Evolutionary conservation across 2,797 vertebrate genomes (phyloP).

Genomic region (Darevskia nairensis): DNA sequence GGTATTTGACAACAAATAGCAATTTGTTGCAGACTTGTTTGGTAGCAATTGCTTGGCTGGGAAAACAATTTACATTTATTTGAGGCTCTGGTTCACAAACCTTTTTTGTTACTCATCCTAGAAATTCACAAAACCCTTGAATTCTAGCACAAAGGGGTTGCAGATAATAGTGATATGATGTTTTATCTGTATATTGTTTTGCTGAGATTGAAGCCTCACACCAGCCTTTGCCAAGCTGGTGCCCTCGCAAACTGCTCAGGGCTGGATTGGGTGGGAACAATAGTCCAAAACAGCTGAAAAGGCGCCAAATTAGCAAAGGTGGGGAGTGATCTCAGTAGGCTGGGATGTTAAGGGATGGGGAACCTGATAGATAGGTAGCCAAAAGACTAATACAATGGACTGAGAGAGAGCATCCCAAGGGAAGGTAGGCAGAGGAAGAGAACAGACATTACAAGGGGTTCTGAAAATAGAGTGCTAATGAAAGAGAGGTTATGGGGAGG

Average conservation of each 20-base stretch:
- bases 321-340: not conserved
- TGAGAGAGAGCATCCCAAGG: no score
- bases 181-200: not conserved
- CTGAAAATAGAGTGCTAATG: not conserved
- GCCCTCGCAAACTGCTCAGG: no score
- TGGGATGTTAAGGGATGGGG: not conserved
- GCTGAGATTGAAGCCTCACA: not conserved
- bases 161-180: not conserved
- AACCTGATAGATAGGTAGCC: no score
- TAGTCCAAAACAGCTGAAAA: no score
- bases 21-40: no score
- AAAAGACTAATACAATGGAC: not conserved
- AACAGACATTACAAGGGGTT: not conserved
- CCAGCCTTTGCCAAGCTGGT: no score
- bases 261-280: no score
- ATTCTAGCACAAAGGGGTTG: not conserved
- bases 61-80: not conserved
- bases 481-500: not conserved
- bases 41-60: not conserved
- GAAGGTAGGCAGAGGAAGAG: not conserved
- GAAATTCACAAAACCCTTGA: not conserved
- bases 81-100: not conserved
- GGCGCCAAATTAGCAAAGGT: no score
- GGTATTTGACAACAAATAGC: not conserved
- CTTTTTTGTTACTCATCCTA: not conserved